Evolutionary conservation across 2,888 invertebrate species (phyloP).

Genomic region (Lissonota sp.): DNA sequence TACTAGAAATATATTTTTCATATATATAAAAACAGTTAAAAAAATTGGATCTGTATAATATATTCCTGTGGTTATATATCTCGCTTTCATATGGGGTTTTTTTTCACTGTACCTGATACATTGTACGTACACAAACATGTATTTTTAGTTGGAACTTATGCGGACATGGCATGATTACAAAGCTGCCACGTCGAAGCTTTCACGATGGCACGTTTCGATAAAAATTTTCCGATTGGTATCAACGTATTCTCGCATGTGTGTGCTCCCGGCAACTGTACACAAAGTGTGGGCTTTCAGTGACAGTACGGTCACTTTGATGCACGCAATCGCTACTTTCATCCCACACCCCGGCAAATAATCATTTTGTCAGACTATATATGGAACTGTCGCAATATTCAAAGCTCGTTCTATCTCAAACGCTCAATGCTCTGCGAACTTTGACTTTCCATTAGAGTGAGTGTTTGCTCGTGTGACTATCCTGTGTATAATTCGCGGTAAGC

Average conservation of each 20-base stretch:
- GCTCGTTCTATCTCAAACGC: too few species aligned
- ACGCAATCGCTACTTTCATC: not conserved
- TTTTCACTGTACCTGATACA: not conserved
- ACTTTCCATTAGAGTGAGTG: too few species aligned
- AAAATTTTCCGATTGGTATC: conserved; percentile 71
- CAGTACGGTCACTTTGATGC: conserved; percentile 2
- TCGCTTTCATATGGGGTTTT: too few species aligned
- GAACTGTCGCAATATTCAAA: not conserved
- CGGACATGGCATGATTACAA: not conserved
- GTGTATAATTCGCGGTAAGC: not conserved
- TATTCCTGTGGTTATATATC: too few species aligned
- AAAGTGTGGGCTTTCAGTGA: too few species aligned
- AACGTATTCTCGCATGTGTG: conserved; percentile 45
- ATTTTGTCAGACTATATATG: not conserved
- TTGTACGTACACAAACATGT: not conserved
- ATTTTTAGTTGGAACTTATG: not conserved
- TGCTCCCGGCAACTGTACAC: not conserved
- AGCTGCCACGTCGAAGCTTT: conserved; percentile 58
- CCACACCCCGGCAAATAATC: not conserved
- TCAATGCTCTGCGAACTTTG: conserved; percentile 26
- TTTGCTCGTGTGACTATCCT: too few species aligned
- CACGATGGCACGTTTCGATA: conserved; percentile 72
- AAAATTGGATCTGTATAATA: too few species aligned
- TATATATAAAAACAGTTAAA: too few species aligned
- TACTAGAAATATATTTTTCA: too few species aligned